Evolutionary conservation across 2,888 invertebrate genomes (phyloP).

Genomic region (Aphodius granarius): DNA sequence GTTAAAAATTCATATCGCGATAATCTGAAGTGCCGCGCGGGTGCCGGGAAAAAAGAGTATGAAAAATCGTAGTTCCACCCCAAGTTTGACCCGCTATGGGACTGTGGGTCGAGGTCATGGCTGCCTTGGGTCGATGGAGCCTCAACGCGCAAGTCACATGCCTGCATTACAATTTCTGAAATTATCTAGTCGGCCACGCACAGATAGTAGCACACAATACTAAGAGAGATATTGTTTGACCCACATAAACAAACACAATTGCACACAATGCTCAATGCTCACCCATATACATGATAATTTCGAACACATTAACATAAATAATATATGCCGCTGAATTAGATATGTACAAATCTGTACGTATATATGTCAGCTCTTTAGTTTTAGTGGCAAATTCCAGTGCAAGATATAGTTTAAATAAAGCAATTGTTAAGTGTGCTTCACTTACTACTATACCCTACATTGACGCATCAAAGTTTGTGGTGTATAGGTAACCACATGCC

Average conservation of each 20-base stretch:
- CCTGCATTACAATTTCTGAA: conserved; percentile 20
- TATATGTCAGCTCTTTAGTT: too few species aligned
- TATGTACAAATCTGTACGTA: neutral
- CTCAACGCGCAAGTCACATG: conserved; percentile 31
- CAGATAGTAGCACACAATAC: neutral
- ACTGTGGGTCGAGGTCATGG: conserved; percentile 52
- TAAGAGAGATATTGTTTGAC: neutral
- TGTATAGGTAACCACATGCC: too few species aligned
- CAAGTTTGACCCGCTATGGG: conserved; percentile 44
- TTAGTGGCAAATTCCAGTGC: too few species aligned
- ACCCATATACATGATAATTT: neutral
- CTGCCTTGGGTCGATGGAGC: conserved; percentile 50
- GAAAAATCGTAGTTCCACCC: conserved; percentile 37
- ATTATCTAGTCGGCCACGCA: conserved; percentile 12
- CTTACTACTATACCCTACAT: too few species aligned
- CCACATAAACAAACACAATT: neutral
- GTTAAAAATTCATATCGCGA: neutral
- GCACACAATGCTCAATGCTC: neutral
- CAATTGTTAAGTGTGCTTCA: too few species aligned
- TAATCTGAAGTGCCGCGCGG: neutral
- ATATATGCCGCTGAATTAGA: neutral
- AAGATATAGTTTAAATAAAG: too few species aligned
- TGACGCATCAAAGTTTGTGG: too few species aligned
- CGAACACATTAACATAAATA: neutral
- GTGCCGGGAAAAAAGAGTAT: neutral